A percentile compares a stretch with the other conserved stretches of the same genome.
These are phyloP conservation scores for Melikaiella ostensackeni DNA, from an alignment of 2,888 invertebrate species.

Conservation along the genomic window DNA sequence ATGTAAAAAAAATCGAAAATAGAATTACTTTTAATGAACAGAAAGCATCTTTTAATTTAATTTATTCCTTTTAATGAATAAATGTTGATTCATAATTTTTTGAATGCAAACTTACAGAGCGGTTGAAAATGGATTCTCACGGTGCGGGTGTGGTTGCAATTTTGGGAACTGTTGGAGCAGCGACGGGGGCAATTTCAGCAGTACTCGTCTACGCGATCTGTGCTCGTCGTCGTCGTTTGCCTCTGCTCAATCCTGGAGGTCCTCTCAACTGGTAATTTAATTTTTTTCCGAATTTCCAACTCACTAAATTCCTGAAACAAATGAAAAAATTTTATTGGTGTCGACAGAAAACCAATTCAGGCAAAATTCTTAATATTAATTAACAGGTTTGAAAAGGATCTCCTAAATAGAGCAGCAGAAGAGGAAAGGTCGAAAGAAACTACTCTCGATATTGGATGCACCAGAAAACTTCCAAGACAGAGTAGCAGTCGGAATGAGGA, in stretches of 20 bases:
- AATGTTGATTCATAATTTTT: background rate
- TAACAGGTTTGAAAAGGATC: slow-evolving; percentile 69
- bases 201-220: slow-evolving; percentile 70
- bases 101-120: background rate
- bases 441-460: slow-evolving; percentile 49
- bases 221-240: slow-evolving; percentile 64
- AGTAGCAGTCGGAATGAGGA: slow-evolving; percentile 60
- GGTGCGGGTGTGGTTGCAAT: slow-evolving; percentile 67
- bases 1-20: background rate
- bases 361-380: background rate
- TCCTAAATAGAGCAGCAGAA: slow-evolving; percentile 68
- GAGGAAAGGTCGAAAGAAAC: slow-evolving; percentile 61
- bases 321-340: too few species aligned
- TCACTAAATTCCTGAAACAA: background rate
- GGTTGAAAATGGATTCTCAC: slow-evolving; percentile 64
- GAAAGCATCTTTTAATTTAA: background rate
- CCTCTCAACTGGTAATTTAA: slow-evolving; percentile 65
- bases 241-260: slow-evolving; percentile 43
- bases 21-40: background rate
- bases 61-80: background rate
- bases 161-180: slow-evolving; percentile 68
- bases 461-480: slow-evolving; percentile 58
- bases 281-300: background rate
- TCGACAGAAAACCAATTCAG: too few species aligned
- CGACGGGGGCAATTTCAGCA: slow-evolving; percentile 70